phyloP scores from a whole-genome alignment of 2,797 vertebrate species.

The Loris lydekkerianus region DNA sequence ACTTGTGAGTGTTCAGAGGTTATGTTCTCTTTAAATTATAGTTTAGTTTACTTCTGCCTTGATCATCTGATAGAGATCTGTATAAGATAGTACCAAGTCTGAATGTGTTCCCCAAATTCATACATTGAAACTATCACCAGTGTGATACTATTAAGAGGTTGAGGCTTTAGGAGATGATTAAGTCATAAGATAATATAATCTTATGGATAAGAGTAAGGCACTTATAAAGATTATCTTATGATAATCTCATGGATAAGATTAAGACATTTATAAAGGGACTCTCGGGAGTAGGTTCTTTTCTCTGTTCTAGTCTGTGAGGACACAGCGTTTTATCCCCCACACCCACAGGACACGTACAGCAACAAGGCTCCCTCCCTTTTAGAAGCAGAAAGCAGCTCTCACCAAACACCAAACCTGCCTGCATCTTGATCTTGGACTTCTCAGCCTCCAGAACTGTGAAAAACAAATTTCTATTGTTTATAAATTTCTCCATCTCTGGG shows the following conservation, averaged over 20 bases:
- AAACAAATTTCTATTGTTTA: not conserved
- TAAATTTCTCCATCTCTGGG: not conserved
- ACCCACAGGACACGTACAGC: fast-evolving
- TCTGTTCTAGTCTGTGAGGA: not conserved
- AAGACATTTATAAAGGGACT: not conserved
- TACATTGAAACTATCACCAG: not conserved
- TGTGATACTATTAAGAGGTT: not conserved
- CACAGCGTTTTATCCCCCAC: not conserved
- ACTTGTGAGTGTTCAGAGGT: not conserved
- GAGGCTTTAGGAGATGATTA: not conserved
- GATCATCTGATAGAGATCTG: not conserved
- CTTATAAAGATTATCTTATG: too few species aligned
- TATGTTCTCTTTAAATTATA: not conserved
- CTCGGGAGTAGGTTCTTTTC: not conserved
- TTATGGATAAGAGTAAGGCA: not conserved
- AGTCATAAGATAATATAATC: not conserved
- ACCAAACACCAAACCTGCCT: not conserved
- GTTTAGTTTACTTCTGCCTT: not conserved
- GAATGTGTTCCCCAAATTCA: not conserved
- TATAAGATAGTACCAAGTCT: not conserved
- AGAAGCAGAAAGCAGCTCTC: not conserved
- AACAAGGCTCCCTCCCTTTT: not conserved
- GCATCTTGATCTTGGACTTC: not conserved
- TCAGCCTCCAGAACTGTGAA: not conserved
- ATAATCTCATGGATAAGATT: not conserved